A percentile compares a stretch with the other conserved stretches of the same genome.
Evolutionary conservation across 2,888 invertebrate genomes (phyloP).

Genomic region (Andrena camellia): DNA sequence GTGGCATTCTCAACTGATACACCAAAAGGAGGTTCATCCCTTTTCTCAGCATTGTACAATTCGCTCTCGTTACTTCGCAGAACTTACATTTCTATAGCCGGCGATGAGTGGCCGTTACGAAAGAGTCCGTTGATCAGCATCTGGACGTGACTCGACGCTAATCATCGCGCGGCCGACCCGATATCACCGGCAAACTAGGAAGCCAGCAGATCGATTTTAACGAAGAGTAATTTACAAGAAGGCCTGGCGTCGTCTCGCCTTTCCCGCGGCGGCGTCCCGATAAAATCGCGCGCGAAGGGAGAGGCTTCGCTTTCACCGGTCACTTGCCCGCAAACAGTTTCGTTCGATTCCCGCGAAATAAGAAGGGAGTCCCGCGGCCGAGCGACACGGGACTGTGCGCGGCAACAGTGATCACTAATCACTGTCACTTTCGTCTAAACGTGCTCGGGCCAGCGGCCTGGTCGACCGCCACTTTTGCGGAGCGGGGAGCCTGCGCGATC

Average conservation of each 20-base stretch:
- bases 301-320: slow-evolving; percentile 60
- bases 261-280: neutral
- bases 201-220: slow-evolving; percentile 4
- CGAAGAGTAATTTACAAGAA: slow-evolving; percentile 23
- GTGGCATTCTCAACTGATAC: neutral
- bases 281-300: slow-evolving; percentile 29
- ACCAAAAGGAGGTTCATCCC: neutral
- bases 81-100: neutral
- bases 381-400: slow-evolving; percentile 19
- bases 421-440: slow-evolving; percentile 62
- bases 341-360: slow-evolving; percentile 50
- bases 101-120: too few relatives aligned
- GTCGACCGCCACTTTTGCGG: slow-evolving; percentile 19
- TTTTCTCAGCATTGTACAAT: neutral
- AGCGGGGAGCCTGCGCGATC: slow-evolving; percentile 35
- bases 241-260: slow-evolving; percentile 11
- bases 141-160: neutral
- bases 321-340: slow-evolving; percentile 28
- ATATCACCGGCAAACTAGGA: slow-evolving; percentile 1
- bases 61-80: neutral
- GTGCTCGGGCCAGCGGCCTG: slow-evolving; percentile 4
- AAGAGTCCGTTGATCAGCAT: too few relatives aligned
- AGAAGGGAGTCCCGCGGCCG: slow-evolving; percentile 37
- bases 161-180: neutral
- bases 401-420: slow-evolving; percentile 56